Base-by-base conservation (phyloP, 2,888 invertebrate genomes). In the Hydrotaea diabolus region DNA sequence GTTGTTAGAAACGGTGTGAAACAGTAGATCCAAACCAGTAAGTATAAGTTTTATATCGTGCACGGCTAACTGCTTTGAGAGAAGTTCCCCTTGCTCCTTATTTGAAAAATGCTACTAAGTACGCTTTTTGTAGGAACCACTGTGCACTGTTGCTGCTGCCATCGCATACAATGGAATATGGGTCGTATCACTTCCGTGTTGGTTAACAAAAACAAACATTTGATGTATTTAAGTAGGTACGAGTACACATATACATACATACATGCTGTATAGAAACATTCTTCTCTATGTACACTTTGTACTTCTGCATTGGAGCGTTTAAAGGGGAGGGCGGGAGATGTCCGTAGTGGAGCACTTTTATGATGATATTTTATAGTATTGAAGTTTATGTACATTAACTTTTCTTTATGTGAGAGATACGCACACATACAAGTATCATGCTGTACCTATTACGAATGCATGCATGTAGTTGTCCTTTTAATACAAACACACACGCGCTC, bases 121-220 rank as follows among this genome's bases (percentile, higher is more conserved):
- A n/a, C n/a, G 39, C 9, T 39, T 39, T 1, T 39, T 39, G 39
- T 8, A 31, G 3, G 31, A 31, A 31, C 31, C 31, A 31, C 31
- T 46, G 39, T 69, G 5, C 31, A 4, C 46, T 23, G 23, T 23
- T 46, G 23, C 9, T 46, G 46, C 17, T 13, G 23, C 46, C 23
- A 5, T 15, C 46, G 55, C 23, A 17, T 53, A 74, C 76, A 77
- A 77, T 64, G 59, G n/a, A 73, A 85, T 82, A 57, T 85, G 62
- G 85, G 85, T 85, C 85, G 77, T 77, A 71, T 77, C 77, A 80
- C 85, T 85, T 85, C 85, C 85, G 74, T 46, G 85, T 85, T 79
- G 79, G 69, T 74, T 57, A 62, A 36, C 15, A 69, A 85, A 85
- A 31, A 49, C 66, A 79, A 79, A 80, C 77, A 77, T 57, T 79